Base-by-base conservation (phyloP, 2,888 invertebrate genomes). In the Oeneis ivallda region DNA sequence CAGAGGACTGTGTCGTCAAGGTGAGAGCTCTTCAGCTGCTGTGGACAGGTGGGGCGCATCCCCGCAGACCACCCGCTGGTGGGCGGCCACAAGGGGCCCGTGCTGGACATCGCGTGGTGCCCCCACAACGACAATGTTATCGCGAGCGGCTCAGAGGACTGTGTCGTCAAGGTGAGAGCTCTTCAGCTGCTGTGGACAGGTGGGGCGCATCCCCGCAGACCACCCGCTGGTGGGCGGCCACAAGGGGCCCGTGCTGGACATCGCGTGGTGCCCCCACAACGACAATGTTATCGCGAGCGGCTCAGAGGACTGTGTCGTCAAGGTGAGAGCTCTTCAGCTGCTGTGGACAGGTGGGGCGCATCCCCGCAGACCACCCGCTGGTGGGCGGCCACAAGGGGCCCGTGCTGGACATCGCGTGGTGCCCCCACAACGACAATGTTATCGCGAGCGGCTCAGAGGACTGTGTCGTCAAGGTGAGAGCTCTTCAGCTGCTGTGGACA, bases 91-190 rank as follows among this genome's bases (percentile, higher is more conserved):
- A 97, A 98, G 83, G 99, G 98, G 39, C 98, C 98, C 0, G 98
- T 99, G 43, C 90, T 98, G 71, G 99, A 99, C 91, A 97, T 99
- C 77, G 96, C 98, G 57, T 99, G 98, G 98, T 98, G 98, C 87
- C 99, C 99, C 0, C 99, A 99, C 91, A 98, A 99, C 84, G 99
- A 99, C 92, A 98, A 98, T 86, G 96, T 99, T 71, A 98, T 99
- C 78, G 99, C 99, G 58, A 98, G 98, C 62, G 98, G 98, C 62
- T 98, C 98, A 0, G 99, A 99, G 85, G 99, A 99, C 89, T 97
- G 98, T 82, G 97, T 98, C 10, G 98, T 98, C 59, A 98, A 98
- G 93, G 94, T 92, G 78, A 52, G 9, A 32, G 41, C 19, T 19
- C 19, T 41, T 26, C 19, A 11, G 15, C 47, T 17, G 7, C 37